Evolutionary conservation across 2,113 vertebrate species (phyloP).

Genomic region (Callionymus lyra): DNA sequence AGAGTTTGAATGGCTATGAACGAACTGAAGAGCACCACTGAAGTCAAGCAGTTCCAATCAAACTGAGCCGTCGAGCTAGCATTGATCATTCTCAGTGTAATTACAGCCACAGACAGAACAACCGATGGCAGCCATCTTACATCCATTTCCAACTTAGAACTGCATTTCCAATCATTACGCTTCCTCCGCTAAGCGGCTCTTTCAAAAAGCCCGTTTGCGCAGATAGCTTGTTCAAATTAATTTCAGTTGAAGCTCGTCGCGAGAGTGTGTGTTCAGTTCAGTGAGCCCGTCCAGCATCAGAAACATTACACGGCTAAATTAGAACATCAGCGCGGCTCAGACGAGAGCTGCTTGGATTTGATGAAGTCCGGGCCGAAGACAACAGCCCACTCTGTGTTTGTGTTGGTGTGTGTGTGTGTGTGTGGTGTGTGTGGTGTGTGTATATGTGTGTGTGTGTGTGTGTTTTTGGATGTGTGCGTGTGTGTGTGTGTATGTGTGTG

Average conservation of each 20-base stretch:
- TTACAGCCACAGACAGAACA: constrained; percentile 7
- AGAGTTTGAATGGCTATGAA: too few relatives aligned
- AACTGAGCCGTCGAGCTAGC: constrained; percentile 21
- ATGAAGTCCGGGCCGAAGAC: neutral
- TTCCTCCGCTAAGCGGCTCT: too few relatives aligned
- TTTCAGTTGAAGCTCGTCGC: constrained; percentile 11
- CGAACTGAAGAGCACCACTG: constrained; percentile 21
- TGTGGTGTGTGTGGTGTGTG: too few relatives aligned
- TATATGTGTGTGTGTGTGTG: too few relatives aligned
- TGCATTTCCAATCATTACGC: too few relatives aligned
- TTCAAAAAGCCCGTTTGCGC: neutral
- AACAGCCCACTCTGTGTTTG: too few relatives aligned
- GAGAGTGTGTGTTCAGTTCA: neutral
- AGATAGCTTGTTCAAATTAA: constrained; percentile 9
- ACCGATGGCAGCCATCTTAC: too few relatives aligned
- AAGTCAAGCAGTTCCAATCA: too few relatives aligned
- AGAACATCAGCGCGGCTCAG: neutral
- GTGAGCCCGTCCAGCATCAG: constrained; percentile 6
- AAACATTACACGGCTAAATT: constrained; percentile 5
- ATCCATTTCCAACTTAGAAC: too few relatives aligned
- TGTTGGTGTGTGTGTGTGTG: too few relatives aligned
- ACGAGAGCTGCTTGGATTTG: neutral
- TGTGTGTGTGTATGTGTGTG: too few relatives aligned
- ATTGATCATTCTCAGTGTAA: constrained; percentile 28
- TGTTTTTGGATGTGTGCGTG: too few relatives aligned